phyloP scores from a whole-genome alignment of 2,888 invertebrate species.

The Agrotis exclamationis region DNA sequence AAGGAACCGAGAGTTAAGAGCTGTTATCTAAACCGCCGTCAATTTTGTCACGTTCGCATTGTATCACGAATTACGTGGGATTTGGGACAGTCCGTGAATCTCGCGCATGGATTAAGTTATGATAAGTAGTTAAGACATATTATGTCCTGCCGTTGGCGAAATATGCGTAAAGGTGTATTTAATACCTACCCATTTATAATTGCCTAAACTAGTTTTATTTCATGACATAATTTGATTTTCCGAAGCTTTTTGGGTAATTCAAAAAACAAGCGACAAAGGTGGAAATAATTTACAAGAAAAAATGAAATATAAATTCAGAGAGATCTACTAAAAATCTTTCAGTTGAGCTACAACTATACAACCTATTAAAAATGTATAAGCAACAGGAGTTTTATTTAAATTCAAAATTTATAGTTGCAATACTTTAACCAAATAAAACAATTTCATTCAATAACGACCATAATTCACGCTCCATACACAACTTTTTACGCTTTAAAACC shows the following conservation, averaged over 20 bases:
- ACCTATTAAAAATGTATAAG: too few relatives aligned
- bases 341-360: too few relatives aligned
- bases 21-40: slow-evolving; percentile 58
- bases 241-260: too few relatives aligned
- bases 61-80: slow-evolving; percentile 69
- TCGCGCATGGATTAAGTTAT: slow-evolving; percentile 48
- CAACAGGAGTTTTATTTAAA: too few relatives aligned
- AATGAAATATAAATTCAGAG: too few relatives aligned
- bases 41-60: slow-evolving; percentile 66
- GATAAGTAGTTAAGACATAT: slow-evolving; percentile 35
- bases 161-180: background rate
- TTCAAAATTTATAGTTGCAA: background rate
- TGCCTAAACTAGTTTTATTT: too few relatives aligned
- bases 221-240: too few relatives aligned
- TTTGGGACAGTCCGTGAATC: slow-evolving; percentile 52
- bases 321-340: background rate
- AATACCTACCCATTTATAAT: too few relatives aligned
- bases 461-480: slow-evolving; percentile 8
- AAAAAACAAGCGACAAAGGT: too few relatives aligned
- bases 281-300: too few relatives aligned
- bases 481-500: background rate
- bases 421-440: slow-evolving; percentile 17
- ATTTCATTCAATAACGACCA: slow-evolving; percentile 19
- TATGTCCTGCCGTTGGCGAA: background rate
- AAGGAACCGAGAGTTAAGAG: slow-evolving; percentile 54